Evolutionary conservation across 2,888 invertebrate species (phyloP).

Genomic region (Hirtodrosophila histrioides): DNA sequence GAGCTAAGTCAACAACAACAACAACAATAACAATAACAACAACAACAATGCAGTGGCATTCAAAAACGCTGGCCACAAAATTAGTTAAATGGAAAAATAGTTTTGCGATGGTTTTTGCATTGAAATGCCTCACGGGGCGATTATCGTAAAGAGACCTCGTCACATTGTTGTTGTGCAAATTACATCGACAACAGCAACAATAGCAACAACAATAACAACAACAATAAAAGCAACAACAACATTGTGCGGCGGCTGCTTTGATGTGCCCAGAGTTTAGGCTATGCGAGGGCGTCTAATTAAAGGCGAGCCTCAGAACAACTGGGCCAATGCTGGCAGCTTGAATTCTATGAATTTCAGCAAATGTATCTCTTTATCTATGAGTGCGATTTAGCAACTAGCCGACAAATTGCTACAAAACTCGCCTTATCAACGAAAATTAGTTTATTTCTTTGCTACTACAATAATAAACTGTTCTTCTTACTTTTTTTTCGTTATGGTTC

Average conservation of each 20-base stretch:
- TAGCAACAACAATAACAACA: too few relatives aligned
- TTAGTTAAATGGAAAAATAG: constrained; percentile 79
- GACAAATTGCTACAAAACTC: constrained; percentile 30
- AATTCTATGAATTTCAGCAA: constrained; percentile 48
- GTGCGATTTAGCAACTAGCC: constrained; percentile 26
- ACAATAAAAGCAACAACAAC: constrained; percentile 16
- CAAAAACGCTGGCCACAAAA: constrained; percentile 62
- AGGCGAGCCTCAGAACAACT: constrained; percentile 57
- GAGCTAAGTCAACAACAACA: constrained; percentile 37
- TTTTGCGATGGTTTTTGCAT: constrained; percentile 67
- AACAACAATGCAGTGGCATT: constrained; percentile 49
- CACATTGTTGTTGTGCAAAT: constrained; percentile 68
- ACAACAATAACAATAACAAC: constrained; percentile 24
- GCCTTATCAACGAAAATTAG: constrained; percentile 25
- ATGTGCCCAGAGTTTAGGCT: constrained; percentile 50
- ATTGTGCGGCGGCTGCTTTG: constrained; percentile 54
- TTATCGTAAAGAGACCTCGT: constrained; percentile 73
- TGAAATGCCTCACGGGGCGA: constrained; percentile 71
- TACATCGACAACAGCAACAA: constrained; percentile 47
- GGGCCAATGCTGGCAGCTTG: constrained; percentile 51
- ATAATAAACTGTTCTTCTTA: not conserved
- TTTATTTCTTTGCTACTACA: constrained; percentile 2
- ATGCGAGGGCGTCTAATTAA: constrained; percentile 64
- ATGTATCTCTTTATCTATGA: constrained; percentile 17
- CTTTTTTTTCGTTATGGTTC: constrained; percentile 9